These are phyloP conservation scores for Macrochelys suwanniensis DNA, from an alignment of 2,797 vertebrate species.

Conservation along the genomic window DNA sequence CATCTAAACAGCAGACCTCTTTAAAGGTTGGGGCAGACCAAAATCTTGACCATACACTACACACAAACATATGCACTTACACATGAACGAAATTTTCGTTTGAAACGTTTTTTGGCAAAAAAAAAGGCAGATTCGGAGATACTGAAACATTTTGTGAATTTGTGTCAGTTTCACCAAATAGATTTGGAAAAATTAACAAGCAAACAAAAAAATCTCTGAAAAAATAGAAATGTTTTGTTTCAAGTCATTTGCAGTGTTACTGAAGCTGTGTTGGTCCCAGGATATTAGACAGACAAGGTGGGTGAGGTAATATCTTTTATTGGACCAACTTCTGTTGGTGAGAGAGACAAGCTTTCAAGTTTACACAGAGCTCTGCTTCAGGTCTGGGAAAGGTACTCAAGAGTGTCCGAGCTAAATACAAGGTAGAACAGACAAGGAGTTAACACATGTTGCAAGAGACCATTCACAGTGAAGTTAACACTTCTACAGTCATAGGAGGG, in stretches of 20 bases:
- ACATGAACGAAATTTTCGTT: neutral
- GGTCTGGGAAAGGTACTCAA: neutral
- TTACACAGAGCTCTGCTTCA: neutral
- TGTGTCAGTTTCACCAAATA: neutral
- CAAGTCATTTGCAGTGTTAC: neutral
- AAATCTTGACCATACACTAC: neutral
- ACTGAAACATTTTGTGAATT: neutral
- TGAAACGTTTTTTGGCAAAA: neutral
- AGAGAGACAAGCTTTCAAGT: neutral
- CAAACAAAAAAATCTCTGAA: neutral
- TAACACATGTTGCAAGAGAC: neutral
- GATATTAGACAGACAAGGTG: too few relatives aligned
- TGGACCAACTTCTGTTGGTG: neutral
- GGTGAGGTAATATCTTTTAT: too few relatives aligned
- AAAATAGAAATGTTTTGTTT: neutral
- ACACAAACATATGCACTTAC: neutral
- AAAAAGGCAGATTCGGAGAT: neutral
- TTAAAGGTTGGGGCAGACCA: neutral
- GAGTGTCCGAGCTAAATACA: neutral
- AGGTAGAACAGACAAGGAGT: neutral
- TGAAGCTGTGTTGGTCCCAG: neutral
- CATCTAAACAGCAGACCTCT: fast-evolving
- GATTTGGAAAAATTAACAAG: neutral
- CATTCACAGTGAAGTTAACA: neutral
- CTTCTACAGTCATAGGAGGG: neutral